Percentiles rank a stretch among this genome's conserved stretches.
Conservation (phyloP, 2,888 invertebrate species). For the Synergus umbraculus region DNA sequence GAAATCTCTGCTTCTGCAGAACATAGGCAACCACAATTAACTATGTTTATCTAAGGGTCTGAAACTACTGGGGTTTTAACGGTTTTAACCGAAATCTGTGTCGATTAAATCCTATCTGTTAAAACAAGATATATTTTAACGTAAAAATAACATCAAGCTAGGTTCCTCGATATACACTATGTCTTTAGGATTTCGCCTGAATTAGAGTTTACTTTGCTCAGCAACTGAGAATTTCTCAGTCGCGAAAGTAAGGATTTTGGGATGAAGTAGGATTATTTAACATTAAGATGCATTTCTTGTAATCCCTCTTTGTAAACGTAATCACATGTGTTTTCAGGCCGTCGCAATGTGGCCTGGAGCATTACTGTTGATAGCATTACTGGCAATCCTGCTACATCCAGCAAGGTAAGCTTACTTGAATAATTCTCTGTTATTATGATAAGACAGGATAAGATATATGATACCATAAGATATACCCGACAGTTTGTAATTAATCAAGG, state of each 20-base stretch:
- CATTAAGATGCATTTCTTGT: constrained; percentile 30
- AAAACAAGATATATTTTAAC: constrained; percentile 47
- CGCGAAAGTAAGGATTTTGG: constrained; percentile 6
- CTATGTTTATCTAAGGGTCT: constrained; percentile 9
- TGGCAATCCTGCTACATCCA: constrained; percentile 73
- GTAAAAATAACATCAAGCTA: not conserved
- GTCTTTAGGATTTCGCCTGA: not conserved
- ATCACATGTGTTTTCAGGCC: constrained; percentile 73
- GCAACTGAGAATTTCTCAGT: not conserved
- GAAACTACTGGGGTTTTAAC: constrained; percentile 7
- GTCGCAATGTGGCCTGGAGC: constrained; percentile 77
- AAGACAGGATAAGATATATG: not conserved
- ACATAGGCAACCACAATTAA: not conserved
- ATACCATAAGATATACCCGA: not conserved
- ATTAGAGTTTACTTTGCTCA: not conserved
- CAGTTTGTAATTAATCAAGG: too few relatives aligned
- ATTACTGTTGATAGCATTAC: constrained; percentile 74
- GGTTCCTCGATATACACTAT: not conserved
- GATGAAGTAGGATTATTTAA: constrained; percentile 30
- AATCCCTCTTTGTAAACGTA: constrained; percentile 59
- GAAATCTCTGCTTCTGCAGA: not conserved
- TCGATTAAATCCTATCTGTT: constrained; percentile 48
- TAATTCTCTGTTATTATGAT: constrained; percentile 29
- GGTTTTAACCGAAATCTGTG: constrained; percentile 48
- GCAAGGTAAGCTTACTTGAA: constrained; percentile 68